Base-by-base conservation (phyloP, 92 coral and sea anemone species). In the Montipora capitata region DNA sequence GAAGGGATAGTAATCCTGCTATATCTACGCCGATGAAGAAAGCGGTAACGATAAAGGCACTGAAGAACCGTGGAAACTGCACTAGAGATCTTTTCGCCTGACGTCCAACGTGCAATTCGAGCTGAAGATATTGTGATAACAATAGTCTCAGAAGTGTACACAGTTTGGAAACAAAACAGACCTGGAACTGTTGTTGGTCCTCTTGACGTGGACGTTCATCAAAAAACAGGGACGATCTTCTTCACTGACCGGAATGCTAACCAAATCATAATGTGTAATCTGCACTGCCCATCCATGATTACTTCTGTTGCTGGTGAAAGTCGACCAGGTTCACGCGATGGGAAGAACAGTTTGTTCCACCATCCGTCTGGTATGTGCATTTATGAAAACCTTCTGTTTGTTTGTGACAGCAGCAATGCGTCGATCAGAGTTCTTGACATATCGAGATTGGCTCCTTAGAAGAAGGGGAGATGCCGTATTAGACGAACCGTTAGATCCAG, bases 361-460 rank as follows among this genome's bases (percentile, higher is more conserved):
- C 68, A 82, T 74, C 92, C 88, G 15, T 88, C 88, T 18, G 88
- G 88, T 4, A 17, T 88, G 43, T 88, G 92, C 79, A 40, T 76
- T 20, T 20, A 20, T 20, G 27, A 20, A 20, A 20, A 74, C 63
- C 92, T 74, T 74, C 61, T 74, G 63, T 84, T 84, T 59, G 56
- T 84, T 64, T 84, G 74, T 59, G 88, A 84, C 79, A 57, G 80
- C 64, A 52, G 91, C 70, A 87, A 79, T 78, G 72, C 68, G 62
- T 20, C 27, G 27, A 20, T 20, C 27, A 20, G 27, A 20, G 27
- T 20, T 20, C 1, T 20, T 20, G 0, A 20, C 27, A 20, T 20
- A 20, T 20, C 27, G 27, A 20, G 27, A 20, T 20, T 20, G 27
- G 27, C 27, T 20, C 27, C n/a, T n/a, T 20, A 20, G 27, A 20